These are phyloP conservation scores for Notospermus geniculatus DNA, from an alignment of 1,140 invertebrate genomes.

Conservation along the genomic window DNA sequence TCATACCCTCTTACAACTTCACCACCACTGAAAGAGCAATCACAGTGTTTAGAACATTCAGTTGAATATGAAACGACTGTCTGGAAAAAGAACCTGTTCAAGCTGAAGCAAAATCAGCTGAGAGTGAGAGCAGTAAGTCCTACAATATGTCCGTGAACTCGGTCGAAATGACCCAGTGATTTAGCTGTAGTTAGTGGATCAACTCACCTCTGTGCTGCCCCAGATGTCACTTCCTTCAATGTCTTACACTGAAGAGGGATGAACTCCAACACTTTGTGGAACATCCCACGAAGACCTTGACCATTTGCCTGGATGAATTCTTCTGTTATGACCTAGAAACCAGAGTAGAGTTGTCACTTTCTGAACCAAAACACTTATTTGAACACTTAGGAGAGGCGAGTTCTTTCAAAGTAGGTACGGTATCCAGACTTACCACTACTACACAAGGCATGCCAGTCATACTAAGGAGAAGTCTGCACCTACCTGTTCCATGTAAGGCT, in stretches of 20 bases:
- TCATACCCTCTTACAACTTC: conserved; percentile 71
- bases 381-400: too few relatives aligned
- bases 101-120: too few relatives aligned
- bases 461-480: too few relatives aligned
- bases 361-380: too few relatives aligned
- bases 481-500: conserved; percentile 67
- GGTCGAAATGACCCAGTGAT: too few relatives aligned
- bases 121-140: too few relatives aligned
- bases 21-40: conserved; percentile 18
- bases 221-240: conserved; percentile 49
- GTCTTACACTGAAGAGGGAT: conserved; percentile 60
- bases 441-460: conserved; percentile 1
- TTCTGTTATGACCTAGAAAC: conserved; percentile 68
- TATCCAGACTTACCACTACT: conserved; percentile 8
- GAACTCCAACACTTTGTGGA: conserved; percentile 70
- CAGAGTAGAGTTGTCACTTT: conserved; percentile 5
- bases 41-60: too few relatives aligned
- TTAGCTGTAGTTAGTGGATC: too few relatives aligned
- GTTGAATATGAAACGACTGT: too few relatives aligned
- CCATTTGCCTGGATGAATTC: conserved; percentile 68
- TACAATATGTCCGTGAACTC: too few relatives aligned
- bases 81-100: too few relatives aligned
- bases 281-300: conserved; percentile 73
- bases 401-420: too few relatives aligned
- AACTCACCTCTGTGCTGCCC: conserved; percentile 41